A percentile compares a stretch with the other conserved stretches of the same genome.
Conservation (phyloP, 30 jellyfish, hydroid and myxozoan species). For the Euphysa ruthae region DNA sequence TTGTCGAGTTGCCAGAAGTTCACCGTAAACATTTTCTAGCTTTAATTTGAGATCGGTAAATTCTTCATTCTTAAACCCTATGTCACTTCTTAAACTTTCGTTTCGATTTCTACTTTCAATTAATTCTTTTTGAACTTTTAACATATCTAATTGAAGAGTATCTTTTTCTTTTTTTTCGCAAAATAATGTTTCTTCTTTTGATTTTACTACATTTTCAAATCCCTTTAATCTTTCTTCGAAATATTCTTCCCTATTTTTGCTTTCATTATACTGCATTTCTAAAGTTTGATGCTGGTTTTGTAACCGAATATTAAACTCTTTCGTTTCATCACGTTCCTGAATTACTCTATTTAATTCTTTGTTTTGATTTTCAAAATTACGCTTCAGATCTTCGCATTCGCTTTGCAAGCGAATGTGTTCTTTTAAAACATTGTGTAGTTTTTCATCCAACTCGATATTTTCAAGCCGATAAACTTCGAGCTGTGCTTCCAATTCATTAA, state of each 20-base stretch:
- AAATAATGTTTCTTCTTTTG: slow-evolving; percentile 16
- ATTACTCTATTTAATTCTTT: background rate
- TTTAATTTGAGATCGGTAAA: background rate
- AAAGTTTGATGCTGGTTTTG: background rate
- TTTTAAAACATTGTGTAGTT: slow-evolving; percentile 24
- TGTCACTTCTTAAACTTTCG: slow-evolving; percentile 1
- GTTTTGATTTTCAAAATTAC: background rate
- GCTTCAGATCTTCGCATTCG: slow-evolving; percentile 14
- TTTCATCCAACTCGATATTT: slow-evolving; percentile 29
- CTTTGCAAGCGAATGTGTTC: slow-evolving; percentile 17
- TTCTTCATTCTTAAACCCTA: background rate
- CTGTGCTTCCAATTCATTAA: slow-evolving; percentile 27
- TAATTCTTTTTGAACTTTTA: slow-evolving; percentile 5
- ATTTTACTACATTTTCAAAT: background rate
- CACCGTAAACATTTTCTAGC: background rate
- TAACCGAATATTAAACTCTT: background rate
- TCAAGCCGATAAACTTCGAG: slow-evolving; percentile 14
- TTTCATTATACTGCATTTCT: background rate
- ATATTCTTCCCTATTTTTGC: slow-evolving; percentile 6
- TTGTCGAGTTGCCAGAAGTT: background rate
- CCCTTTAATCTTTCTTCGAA: slow-evolving; percentile 26
- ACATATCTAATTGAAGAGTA: slow-evolving; percentile 3
- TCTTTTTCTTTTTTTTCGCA: slow-evolving; percentile 20
- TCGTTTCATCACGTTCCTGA: background rate
- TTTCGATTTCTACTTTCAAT: background rate